Evolutionary conservation across 1,140 invertebrate genomes (phyloP), one percentile per base, ranked within the genome.

Genomic region (Hyles vespertilio): DNA sequence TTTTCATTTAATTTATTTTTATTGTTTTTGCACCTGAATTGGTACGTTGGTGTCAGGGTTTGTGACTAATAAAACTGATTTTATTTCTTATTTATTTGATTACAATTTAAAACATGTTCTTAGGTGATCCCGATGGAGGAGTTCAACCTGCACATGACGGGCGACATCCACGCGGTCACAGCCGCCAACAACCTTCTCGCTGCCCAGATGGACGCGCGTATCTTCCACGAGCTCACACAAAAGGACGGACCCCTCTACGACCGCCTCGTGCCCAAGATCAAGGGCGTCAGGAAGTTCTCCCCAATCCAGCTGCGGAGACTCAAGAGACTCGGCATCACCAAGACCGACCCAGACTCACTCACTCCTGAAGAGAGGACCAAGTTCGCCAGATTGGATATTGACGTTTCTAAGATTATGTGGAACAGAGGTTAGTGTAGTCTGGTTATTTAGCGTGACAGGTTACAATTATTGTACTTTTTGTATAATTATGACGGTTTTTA

Each of bases 111-210:
- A 47, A 6, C 46, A 22, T 22, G 22, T 22, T 22, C 10, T 32
- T 52, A 97, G 91, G 97, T 99, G 0, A 99, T 99, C 72, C 98
- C 99, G 0, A 99, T 99, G 99, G 98, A 99, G 89, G 99, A 99
- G 74, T 99, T 99, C 84, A 99, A 99, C 90, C 92, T 99, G 7
- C 99, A 99, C 88, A 90, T 99, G 51, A 99, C 98, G 5, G 99
- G 98, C 11, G 99, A 99, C 80, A 99, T 99, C 67, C 99, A 99
- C 87, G 98, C 98, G 0, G 95, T 99, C 3, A 96, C 96, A 1
- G 98, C 98, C 3, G 98, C 99, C 5, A 99, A 99, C 88, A 99
- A 99, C 90, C 90, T 99, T 5, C 85, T 99, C 1, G 98, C 98
- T 12, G 98, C 98, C 3, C 95, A 97, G 78, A 91, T 98, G 70